Evolutionary conservation across 2,113 vertebrate genomes (phyloP), one percentile per base, ranked within the genome.

Genomic region (Toxotes jaculatrix): DNA sequence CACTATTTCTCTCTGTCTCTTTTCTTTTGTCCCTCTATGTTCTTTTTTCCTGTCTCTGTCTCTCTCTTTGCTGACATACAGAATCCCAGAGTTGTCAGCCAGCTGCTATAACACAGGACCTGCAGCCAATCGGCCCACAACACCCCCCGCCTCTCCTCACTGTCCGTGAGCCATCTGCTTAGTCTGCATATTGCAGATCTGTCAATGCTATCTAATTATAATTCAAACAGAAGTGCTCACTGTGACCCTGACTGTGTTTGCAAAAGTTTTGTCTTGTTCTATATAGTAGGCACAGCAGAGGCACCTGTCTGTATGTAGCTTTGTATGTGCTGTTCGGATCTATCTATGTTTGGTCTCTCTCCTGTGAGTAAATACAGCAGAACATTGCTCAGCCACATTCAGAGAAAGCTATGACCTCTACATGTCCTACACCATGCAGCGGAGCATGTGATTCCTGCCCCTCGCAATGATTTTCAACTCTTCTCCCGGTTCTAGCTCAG

Each of bases 111-210:
- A 73, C 45, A 71, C 57, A 17, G 87, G 69, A 88, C 85, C 86
- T 78, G 75, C 74, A 78, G 79, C 79, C 75, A 45, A 17, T 70
- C 55, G 4, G 32, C 70, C 55, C 32, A 27, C 47, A 53, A 40
- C 51, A 68, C 47, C 74, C 60, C 74, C 66, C 13, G 1, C 82
- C 78, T 49, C 69, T 77, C 47, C 79, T 79, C 70, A 77, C 74
- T 79, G 84, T 85, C 80, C 80, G 73, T 40, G 79, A 84, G 68
- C 90, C 91, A 93, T 90, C 92, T 94, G 92, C 85, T 88, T 86
- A 74, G 62, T 89, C 83, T 82, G 86, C 87, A 89, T 71, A 84
- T 79, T 83, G 86, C 75, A 87, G 86, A 92, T 91, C 87, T 91
- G 88, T 92, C 90, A 90, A 82, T 88, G 78, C 57, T 57, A 60